Percentiles rank a stretch among this genome's conserved stretches.
These are phyloP conservation scores for Dorcus hopei DNA, from an alignment of 2,888 invertebrate genomes.

Conservation along the genomic window DNA sequence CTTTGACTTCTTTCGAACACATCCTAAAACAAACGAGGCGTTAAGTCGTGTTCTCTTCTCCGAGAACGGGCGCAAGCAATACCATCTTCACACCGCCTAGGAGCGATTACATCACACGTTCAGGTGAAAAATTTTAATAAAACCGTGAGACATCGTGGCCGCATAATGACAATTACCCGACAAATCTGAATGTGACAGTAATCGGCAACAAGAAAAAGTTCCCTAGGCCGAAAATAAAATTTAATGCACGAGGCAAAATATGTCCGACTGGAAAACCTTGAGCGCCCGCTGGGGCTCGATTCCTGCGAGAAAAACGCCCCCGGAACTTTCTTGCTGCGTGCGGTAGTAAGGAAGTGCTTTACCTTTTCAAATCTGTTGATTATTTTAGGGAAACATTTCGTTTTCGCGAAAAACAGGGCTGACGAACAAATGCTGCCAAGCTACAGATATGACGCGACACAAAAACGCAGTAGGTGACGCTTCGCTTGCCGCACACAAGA, in stretches of 20 bases:
- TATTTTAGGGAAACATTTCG: slow-evolving; percentile 50
- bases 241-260: slow-evolving; percentile 18
- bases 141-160: background rate
- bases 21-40: slow-evolving; percentile 33
- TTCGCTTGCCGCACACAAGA: background rate
- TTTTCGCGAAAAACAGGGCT: slow-evolving; percentile 50
- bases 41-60: no score
- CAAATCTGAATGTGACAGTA: slow-evolving; percentile 13
- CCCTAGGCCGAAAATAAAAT: slow-evolving; percentile 34
- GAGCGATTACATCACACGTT: slow-evolving; percentile 7
- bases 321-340: background rate
- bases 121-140: background rate
- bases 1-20: slow-evolving; percentile 32
- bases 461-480: slow-evolving; percentile 18
- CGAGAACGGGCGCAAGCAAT: background rate
- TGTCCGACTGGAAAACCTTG: slow-evolving; percentile 24
- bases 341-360: slow-evolving; percentile 26
- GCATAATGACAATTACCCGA: background rate
- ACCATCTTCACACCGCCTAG: slow-evolving; percentile 5
- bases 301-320: background rate
- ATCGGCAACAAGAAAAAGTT: slow-evolving; percentile 32
- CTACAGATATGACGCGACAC: slow-evolving; percentile 30
- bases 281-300: slow-evolving; percentile 8
- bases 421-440: slow-evolving; percentile 52
- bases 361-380: slow-evolving; percentile 44